A percentile compares a stretch with the other conserved stretches of the same genome.
Conservation (phyloP, 1,140 invertebrate genomes). For the Bilobella aurantiaca region DNA sequence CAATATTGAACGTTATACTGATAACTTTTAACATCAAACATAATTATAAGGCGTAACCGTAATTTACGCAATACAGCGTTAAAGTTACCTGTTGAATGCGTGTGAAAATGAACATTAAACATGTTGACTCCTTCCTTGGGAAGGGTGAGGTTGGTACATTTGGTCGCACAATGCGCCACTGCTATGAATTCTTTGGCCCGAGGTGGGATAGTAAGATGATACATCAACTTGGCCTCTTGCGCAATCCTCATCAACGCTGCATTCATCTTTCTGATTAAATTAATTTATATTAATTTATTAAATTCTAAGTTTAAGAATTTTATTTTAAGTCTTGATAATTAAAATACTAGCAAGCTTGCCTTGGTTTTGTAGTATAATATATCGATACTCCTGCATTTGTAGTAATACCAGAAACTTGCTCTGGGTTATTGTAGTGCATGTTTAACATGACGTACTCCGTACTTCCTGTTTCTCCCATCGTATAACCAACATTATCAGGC, state of each 20-base stretch:
- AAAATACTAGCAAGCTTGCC: no score
- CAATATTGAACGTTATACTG: no score
- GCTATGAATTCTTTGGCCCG: not conserved
- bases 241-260: not conserved
- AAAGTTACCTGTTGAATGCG: slow-evolving; percentile 3
- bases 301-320: not conserved
- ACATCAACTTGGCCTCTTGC: no score
- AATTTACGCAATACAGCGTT: not conserved
- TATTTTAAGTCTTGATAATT: not conserved
- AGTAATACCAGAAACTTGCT: not conserved
- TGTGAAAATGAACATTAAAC: slow-evolving; percentile 5
- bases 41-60: no score
- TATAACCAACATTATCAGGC: slow-evolving; percentile 12
- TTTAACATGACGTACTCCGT: slow-evolving; percentile 6
- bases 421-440: slow-evolving; percentile 13
- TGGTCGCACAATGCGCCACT: slow-evolving; percentile 1
- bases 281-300: no score
- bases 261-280: not conserved
- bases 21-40: no score
- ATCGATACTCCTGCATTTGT: not conserved
- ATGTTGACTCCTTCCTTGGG: not conserved
- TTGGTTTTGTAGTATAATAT: slow-evolving; percentile 8
- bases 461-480: not conserved
- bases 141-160: not conserved
- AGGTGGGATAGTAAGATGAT: slow-evolving; percentile 8